phyloP scores from a whole-genome alignment of 2,113 vertebrate species.

The Taxidea taxus region DNA sequence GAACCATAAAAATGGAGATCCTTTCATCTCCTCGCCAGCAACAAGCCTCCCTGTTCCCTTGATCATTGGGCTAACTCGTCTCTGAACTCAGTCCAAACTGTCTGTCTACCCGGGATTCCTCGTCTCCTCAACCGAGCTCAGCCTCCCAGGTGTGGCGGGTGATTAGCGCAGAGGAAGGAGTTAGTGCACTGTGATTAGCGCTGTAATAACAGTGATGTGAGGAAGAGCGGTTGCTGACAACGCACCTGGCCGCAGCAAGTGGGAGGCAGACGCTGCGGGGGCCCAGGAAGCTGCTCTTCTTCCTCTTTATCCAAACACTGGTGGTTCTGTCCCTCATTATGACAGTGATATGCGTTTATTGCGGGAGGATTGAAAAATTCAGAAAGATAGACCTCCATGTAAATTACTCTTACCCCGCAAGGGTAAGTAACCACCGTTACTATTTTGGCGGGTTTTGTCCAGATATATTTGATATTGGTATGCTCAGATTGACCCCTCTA shows the following conservation, averaged over 20 bases:
- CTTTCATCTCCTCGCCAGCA: constrained; percentile 70
- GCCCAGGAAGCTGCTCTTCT: not conserved
- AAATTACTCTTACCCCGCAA: not conserved
- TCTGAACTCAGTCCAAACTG: constrained; percentile 73
- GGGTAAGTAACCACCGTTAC: not conserved
- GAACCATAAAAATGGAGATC: constrained; percentile 44
- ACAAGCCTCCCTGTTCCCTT: constrained; percentile 46
- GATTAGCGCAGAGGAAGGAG: constrained; percentile 57
- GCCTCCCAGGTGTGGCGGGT: constrained; percentile 64
- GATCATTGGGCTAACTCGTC: constrained; percentile 46
- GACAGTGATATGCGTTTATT: not conserved
- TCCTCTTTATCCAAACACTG: not conserved
- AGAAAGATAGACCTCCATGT: not conserved
- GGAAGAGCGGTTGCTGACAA: not conserved
- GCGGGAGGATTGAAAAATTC: not conserved
- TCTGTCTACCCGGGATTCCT: constrained; percentile 57
- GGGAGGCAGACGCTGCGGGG: not conserved
- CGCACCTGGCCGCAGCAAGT: not conserved
- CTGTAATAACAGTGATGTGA: constrained; percentile 23
- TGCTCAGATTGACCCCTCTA: not conserved
- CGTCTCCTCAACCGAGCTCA: constrained; percentile 39
- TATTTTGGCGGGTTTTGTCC: not conserved
- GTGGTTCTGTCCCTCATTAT: not conserved
- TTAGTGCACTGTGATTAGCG: constrained; percentile 28
- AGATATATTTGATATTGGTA: not conserved